Evolutionary conservation across 64 coral and sea anemone species (phyloP).

Genomic region (Actinia equina): DNA sequence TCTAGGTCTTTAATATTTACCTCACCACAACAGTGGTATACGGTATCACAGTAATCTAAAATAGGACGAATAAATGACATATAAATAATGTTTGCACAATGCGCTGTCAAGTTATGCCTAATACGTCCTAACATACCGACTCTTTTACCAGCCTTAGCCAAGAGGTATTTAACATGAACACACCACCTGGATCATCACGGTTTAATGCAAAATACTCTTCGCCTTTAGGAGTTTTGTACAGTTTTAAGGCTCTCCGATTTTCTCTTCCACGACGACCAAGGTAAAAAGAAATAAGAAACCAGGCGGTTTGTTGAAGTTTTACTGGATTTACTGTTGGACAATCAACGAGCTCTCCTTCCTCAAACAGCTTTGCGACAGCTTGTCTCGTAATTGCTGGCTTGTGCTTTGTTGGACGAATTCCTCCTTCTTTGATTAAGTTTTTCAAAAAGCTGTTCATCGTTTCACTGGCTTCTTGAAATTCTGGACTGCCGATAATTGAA

Average conservation of each 20-base stretch:
- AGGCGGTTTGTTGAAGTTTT: constrained; percentile 16
- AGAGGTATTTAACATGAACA: no score
- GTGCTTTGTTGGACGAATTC: not conserved
- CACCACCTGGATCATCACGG: not conserved
- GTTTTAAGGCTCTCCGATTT: constrained; percentile 22
- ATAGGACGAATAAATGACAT: no score
- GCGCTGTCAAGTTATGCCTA: no score
- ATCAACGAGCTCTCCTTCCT: constrained; percentile 12
- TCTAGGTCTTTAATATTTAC: no score
- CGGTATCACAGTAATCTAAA: no score
- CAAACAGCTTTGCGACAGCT: constrained; percentile 4
- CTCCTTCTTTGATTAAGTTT: not conserved
- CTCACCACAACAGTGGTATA: no score
- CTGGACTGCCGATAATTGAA: not conserved
- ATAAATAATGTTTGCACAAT: no score
- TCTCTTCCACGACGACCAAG: constrained; percentile 23
- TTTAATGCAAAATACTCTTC: not conserved
- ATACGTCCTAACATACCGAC: no score
- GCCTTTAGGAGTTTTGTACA: constrained; percentile 15
- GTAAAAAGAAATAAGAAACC: constrained; percentile 20
- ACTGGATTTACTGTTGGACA: not conserved
- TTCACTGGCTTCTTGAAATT: constrained; percentile 26
- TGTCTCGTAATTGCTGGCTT: constrained; percentile 13
- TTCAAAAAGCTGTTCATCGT: constrained; percentile 14
- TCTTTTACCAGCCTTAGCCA: no score